Evolutionary conservation across 2,113 vertebrate species (phyloP), one percentile per base, ranked within the genome.

Genomic region (Cygnus atratus): DNA sequence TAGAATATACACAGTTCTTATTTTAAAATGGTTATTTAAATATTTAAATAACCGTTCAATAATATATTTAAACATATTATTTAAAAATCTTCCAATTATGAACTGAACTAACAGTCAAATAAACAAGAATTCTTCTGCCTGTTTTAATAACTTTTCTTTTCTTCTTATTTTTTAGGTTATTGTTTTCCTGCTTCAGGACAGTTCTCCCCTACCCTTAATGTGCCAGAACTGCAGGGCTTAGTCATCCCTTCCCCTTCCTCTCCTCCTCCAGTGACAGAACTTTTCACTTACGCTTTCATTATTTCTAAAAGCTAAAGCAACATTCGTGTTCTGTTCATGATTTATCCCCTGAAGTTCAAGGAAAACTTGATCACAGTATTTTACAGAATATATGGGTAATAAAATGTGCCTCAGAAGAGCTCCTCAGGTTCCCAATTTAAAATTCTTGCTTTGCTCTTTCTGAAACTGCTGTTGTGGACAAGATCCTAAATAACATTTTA

Each of bases 151-250:
- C n/a, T 82, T 88, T 78, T 92, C 4, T 87, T 87, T 85, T 82
- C 28, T 92, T 91, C 16, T 93, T 84, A 90, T 80, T 92, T 96
- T 95, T 96, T 95, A 91, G 71, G 79, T 91, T 94, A 85, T 92
- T 97, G 71, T 95, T 97, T 93, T 95, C 80, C 85, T 96, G 59
- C 77, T 94, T 88, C 87, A 92, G 94, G 92, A 94, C 82, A 92
- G 77, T 93, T 26, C 79, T 93, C 68, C 80, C 79, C 70, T 90
- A 29, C 72, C 85, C 81, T 77, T 87, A 95, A 92, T 95, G 59
- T 87, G 50, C 76, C 90, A 91, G 55, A 87, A 84, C 31, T 85
- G 55, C 80, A 95, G 91, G 90, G 59, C 37, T 96, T 92, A 92
- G 66, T 87, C 67, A 90, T 92, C 46, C 93, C 54, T 87, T 95